Percentiles rank a stretch among this genome's conserved stretches.
Evolutionary conservation across 2,888 invertebrate species (phyloP).

Genomic region (Megalurothrips usitatus): DNA sequence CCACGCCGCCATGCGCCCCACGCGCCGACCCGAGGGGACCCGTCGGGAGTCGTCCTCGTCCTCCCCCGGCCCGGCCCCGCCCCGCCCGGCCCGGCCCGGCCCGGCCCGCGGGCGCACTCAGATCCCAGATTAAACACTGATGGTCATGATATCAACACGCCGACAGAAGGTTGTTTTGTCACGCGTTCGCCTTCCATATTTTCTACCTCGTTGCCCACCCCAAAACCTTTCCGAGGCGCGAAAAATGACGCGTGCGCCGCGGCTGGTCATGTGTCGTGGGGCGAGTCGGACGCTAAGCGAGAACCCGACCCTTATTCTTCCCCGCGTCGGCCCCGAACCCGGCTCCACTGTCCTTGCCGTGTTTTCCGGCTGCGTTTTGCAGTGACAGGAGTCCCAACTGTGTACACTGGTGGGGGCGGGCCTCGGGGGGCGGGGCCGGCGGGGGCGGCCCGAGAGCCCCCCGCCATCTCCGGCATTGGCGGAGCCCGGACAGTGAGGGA

Average conservation of each 20-base stretch:
- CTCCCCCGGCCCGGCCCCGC: too few relatives aligned
- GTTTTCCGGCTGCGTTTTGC: not conserved
- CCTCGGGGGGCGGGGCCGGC: too few relatives aligned
- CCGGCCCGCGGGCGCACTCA: not conserved
- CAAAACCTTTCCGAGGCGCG: not conserved
- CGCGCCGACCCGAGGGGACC: too few relatives aligned
- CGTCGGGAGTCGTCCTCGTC: too few relatives aligned
- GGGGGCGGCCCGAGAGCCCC: not conserved
- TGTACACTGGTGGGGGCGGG: too few relatives aligned
- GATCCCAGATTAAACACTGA: not conserved
- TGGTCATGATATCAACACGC: not conserved
- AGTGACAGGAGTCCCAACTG: too few relatives aligned
- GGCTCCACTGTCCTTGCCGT: not conserved
- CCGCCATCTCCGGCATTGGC: slow-evolving; percentile 12
- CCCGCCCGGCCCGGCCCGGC: not conserved
- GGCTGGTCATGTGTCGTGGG: not conserved
- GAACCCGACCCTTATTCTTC: not conserved
- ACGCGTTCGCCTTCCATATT: not conserved
- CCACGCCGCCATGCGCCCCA: not conserved
- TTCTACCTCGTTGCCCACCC: not conserved
- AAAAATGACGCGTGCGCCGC: not conserved
- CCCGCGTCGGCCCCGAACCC: too few relatives aligned
- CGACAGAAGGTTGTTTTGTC: slow-evolving; percentile 5
- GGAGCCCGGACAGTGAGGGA: not conserved
- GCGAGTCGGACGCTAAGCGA: not conserved